A percentile compares a stretch with the other conserved stretches of the same genome.
phyloP scores from a whole-genome alignment of 2,888 invertebrate genomes.

The Subacronicta megacephala region DNA sequence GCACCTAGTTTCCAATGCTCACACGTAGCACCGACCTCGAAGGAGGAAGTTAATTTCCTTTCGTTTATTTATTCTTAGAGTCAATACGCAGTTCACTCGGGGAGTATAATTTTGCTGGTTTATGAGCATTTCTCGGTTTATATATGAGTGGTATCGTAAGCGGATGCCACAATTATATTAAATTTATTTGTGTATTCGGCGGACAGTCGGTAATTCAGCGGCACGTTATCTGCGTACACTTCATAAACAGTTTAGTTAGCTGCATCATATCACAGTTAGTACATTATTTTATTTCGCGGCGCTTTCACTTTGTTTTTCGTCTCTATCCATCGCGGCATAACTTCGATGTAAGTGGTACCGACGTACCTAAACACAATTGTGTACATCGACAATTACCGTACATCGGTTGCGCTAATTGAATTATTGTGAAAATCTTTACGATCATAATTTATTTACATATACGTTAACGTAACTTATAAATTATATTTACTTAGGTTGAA shows the following conservation, averaged over 20 bases:
- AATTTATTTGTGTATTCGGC: slow-evolving; percentile 4
- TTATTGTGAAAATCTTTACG: slow-evolving; percentile 33
- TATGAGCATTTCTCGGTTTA: slow-evolving; percentile 7
- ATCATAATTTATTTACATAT: not conserved
- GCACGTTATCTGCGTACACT: slow-evolving; percentile 33
- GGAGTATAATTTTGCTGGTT: slow-evolving; percentile 8
- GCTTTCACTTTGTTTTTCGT: slow-evolving; percentile 53
- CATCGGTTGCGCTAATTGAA: slow-evolving; percentile 39
- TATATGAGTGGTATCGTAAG: slow-evolving; percentile 16
- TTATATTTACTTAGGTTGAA: not conserved
- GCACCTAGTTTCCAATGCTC: slow-evolving; percentile 32
- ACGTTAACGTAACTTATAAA: slow-evolving; percentile 1
- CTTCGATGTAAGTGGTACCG: slow-evolving; percentile 35
- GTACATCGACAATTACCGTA: slow-evolving; percentile 35
- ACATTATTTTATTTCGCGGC: slow-evolving; percentile 39
- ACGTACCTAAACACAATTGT: slow-evolving; percentile 33
- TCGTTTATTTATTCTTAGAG: slow-evolving; percentile 28
- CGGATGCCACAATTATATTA: slow-evolving; percentile 31
- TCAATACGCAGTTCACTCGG: slow-evolving; percentile 14
- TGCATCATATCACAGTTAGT: slow-evolving; percentile 47
- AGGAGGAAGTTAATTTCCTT: slow-evolving; percentile 47
- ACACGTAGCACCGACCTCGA: slow-evolving; percentile 42
- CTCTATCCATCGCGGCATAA: slow-evolving; percentile 38
- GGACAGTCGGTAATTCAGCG: slow-evolving; percentile 17
- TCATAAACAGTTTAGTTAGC: slow-evolving; percentile 31